Base-by-base conservation (phyloP, 2,113 vertebrate genomes). In the Trichomycterus rosablanca region DNA sequence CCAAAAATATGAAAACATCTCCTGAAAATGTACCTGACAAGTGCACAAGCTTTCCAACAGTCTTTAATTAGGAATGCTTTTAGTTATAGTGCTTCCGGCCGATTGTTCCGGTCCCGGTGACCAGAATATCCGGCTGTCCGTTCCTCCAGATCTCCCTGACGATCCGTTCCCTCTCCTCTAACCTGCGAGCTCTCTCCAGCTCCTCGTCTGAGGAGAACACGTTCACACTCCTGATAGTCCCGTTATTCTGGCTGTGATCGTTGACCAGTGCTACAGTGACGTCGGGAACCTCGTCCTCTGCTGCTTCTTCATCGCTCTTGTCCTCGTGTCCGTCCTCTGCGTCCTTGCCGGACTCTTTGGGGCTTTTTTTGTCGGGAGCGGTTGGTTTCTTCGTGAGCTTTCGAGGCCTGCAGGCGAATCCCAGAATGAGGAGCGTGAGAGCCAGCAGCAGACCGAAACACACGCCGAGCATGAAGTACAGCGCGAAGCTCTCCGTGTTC, bases 141-240 rank as follows among this genome's bases (percentile, higher is more conserved):
- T 94, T 98, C 66, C 95, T 92, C 95, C 95, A 98, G 78, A 98
- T 98, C 80, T 98, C 95, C 15, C 92, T 82, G 66, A 97, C 84
- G 72, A 97, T 97, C 14, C 93, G 82, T 50, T 97, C 95, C 0
- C 95, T 84, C 74, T 98, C 93, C 84, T 98, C 95, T 81, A 98
- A 81, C 1, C 93, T 82, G 34, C 97, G 86, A 0, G 95, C 95
- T 69, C 91, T 85, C 78, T 94, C 94, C 74, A 97, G 88, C 82
- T 97, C 95, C 79, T 97, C 94, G 0, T 89, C 93, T 0, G 95
- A 97, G 0, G 90, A 76, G n/a, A 98, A 97, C 59, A 97, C 95
- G 0, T 95, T 91, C n/a, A 93, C 49, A n/a, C 86, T 79, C 65
- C 67, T 73, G 53, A 91, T 74, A 0, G 88, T 85, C 0, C 89